Conservation (phyloP, 1,140 invertebrate genomes). For the Drosophila bocki region DNA sequence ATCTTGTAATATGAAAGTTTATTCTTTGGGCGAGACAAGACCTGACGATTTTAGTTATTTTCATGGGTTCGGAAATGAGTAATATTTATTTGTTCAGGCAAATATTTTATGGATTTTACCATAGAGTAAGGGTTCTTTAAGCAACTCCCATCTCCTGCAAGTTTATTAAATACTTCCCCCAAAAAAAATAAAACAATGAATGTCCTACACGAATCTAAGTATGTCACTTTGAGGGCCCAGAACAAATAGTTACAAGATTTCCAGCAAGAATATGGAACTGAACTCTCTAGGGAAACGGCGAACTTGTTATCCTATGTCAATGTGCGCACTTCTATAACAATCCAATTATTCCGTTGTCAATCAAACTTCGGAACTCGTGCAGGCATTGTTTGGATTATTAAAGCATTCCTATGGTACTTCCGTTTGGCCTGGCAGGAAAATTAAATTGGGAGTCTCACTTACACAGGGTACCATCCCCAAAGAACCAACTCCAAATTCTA, state of each 20-base stretch:
- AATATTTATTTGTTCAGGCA: not conserved
- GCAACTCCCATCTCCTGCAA: not conserved
- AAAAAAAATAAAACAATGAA: not conserved
- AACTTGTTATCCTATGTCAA: conserved; percentile 9
- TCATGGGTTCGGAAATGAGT: not conserved
- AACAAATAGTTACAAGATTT: not conserved
- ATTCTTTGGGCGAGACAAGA: not conserved
- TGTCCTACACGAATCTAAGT: not conserved
- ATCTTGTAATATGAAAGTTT: conserved; percentile 28
- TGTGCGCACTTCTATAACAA: conserved; percentile 3
- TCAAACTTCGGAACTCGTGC: conserved; percentile 3
- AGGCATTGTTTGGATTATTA: conserved; percentile 23
- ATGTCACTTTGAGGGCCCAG: not conserved
- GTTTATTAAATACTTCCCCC: not conserved
- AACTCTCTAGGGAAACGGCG: not conserved
- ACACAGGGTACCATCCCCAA: not conserved
- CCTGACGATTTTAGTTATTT: not conserved
- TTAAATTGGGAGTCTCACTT: not conserved
- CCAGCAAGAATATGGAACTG: not conserved
- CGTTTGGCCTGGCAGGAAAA: not conserved
- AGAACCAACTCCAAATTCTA: not conserved
- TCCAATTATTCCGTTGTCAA: conserved; percentile 32
- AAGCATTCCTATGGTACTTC: not conserved
- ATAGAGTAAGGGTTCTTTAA: not conserved
- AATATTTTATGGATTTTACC: not conserved